phyloP scores from a whole-genome alignment of 2,797 vertebrate species.

The Knipowitschia caucasica region DNA sequence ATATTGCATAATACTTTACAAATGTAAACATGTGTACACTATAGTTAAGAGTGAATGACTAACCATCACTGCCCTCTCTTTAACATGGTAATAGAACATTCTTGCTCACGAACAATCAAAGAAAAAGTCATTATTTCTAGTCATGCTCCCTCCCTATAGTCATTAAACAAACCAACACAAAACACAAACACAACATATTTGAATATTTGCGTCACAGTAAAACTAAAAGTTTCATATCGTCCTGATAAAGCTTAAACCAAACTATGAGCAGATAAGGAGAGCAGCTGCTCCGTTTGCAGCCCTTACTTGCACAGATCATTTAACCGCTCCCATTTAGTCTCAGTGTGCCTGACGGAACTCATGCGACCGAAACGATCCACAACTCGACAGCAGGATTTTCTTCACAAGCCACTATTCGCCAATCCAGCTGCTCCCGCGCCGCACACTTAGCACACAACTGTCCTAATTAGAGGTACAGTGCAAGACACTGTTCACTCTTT shows the following conservation, averaged over 20 bases:
- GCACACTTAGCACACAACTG: slow-evolving; percentile 38
- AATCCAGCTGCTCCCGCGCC: slow-evolving; percentile 30
- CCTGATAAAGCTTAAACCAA: neutral
- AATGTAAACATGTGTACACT: too few species aligned
- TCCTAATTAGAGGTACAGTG: slow-evolving; percentile 45
- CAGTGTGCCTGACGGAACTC: slow-evolving; percentile 13
- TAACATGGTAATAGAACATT: neutral
- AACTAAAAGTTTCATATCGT: neutral
- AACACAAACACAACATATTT: neutral
- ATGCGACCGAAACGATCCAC: slow-evolving; percentile 24
- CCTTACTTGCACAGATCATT: slow-evolving; percentile 25
- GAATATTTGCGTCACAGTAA: neutral
- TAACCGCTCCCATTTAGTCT: slow-evolving; percentile 24
- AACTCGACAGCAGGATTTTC: slow-evolving; percentile 22
- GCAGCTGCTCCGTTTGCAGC: slow-evolving; percentile 9
- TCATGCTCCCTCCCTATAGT: too few species aligned
- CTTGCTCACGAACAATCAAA: neutral
- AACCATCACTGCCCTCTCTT: neutral
- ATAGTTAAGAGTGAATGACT: neutral
- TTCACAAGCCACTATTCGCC: slow-evolving; percentile 24
- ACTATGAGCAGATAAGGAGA: slow-evolving; percentile 4
- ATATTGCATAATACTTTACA: too few species aligned
- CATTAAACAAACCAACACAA: neutral
- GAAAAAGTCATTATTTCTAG: neutral
- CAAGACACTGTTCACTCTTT: slow-evolving; percentile 44